Evolutionary conservation across 2,888 invertebrate species (phyloP).

Genomic region (Ophonus ardosiacus): DNA sequence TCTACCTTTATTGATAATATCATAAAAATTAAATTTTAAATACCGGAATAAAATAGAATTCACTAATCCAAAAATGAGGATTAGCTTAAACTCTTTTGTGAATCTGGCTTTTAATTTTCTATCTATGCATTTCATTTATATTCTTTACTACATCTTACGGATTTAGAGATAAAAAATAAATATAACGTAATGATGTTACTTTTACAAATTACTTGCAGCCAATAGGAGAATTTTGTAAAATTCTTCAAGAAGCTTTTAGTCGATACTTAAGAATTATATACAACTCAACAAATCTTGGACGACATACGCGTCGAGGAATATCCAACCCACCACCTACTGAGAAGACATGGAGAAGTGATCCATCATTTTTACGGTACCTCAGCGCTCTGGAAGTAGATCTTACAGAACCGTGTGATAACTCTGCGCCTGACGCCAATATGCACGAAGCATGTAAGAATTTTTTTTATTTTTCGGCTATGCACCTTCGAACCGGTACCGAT

Average conservation of each 20-base stretch:
- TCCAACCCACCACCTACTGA: conserved; percentile 42
- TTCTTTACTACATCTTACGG: too few relatives aligned
- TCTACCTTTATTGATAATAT: too few relatives aligned
- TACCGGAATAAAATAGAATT: too few relatives aligned
- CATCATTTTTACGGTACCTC: conserved; percentile 74
- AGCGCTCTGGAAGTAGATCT: conserved; percentile 78
- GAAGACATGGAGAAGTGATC: conserved; percentile 68
- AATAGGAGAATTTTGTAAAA: conserved; percentile 76
- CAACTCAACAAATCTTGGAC: conserved; percentile 55
- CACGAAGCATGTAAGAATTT: conserved; percentile 85
- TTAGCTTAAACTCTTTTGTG: too few relatives aligned
- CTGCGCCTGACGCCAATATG: conserved; percentile 83
- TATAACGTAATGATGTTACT: too few relatives aligned
- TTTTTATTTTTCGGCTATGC: too few relatives aligned
- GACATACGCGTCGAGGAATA: conserved; percentile 43
- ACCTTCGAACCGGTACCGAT: too few relatives aligned
- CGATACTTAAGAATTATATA: conserved; percentile 77
- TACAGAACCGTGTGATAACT: conserved; percentile 77
- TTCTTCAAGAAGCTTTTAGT: conserved; percentile 78
- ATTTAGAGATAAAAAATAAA: too few relatives aligned
- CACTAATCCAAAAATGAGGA: too few relatives aligned
- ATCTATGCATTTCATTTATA: too few relatives aligned
- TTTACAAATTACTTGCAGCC: conserved; percentile 67
- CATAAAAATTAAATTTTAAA: too few relatives aligned
- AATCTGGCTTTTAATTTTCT: too few relatives aligned